A percentile compares a stretch with the other conserved stretches of the same genome.
These are phyloP conservation scores for Pimpla rufipes DNA, from an alignment of 2,888 invertebrate species.

Conservation along the genomic window DNA sequence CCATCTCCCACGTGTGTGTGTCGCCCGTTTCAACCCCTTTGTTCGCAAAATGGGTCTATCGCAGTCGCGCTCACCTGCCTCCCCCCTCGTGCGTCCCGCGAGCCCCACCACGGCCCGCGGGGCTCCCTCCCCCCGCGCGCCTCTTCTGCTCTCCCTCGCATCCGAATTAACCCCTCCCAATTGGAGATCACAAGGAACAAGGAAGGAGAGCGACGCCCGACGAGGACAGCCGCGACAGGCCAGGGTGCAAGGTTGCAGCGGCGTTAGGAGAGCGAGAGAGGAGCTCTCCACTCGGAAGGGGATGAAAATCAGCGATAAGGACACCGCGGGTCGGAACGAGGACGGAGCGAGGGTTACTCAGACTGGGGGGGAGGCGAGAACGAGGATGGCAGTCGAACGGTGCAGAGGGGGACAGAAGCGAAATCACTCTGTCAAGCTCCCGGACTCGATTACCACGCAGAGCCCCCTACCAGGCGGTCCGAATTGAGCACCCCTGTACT, in stretches of 20 bases:
- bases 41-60: conserved; percentile 20
- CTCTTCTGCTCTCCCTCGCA: conserved; percentile 6
- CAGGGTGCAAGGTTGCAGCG: conserved; percentile 3
- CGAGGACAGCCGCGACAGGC: conserved; percentile 14
- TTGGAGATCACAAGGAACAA: conserved; percentile 51
- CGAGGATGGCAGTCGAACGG: conserved; percentile 43
- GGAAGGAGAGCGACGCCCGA: neutral
- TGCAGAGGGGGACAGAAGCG: conserved; percentile 33
- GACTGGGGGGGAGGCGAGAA: neutral
- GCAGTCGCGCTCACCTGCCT: conserved; percentile 22
- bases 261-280: conserved; percentile 28
- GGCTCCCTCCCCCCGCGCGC: neutral
- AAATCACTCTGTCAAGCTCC: conserved; percentile 66
- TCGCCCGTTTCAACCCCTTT: conserved; percentile 40
- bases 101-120: conserved; percentile 5
- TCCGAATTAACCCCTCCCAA: conserved; percentile 67
- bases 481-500: conserved; percentile 82
- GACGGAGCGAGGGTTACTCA: conserved; percentile 7
- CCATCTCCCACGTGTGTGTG: neutral
- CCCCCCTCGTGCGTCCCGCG: conserved; percentile 1
- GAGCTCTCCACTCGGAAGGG: conserved; percentile 42
- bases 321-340: conserved; percentile 12
- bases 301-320: conserved; percentile 29
- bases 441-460: conserved; percentile 62
- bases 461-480: conserved; percentile 44